Base-by-base conservation (phyloP, 1,140 invertebrate genomes). In the Thaumetopoea pityocampa region DNA sequence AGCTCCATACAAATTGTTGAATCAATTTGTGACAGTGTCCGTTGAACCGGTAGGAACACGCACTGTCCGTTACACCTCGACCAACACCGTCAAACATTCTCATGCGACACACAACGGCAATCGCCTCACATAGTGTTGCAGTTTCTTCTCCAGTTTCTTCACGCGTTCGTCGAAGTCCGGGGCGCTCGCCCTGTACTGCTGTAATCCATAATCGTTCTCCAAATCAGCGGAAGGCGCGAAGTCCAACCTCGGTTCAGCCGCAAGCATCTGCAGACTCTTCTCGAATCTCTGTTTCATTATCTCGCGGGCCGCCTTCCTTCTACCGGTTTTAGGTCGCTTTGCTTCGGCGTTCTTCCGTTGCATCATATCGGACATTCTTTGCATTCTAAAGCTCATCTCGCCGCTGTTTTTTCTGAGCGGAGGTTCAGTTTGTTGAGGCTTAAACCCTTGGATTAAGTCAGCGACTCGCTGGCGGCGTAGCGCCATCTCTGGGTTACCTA, bases 161-260 rank as follows among this genome's bases (percentile, higher is more conserved):
- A 79, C 74, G 3, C 78, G 64, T 10, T 80, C 78, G 42, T 64
- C 67, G 52, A 69, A 86, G 33, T 54, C 67, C 34, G 70, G 72
- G 63, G 52, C 86, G 86, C 54, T 85, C 67, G 48, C 88, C 70
- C 48, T 85, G 84, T 79, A 90, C 69, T 52, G 88, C 86, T 48
- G 88, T 85, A 53, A 85, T 1, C 67, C 73, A 19, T 69, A 70
- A 44, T 82, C 78, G 36, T 80, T 57, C 45, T 70, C 71, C 23
- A 80, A 35, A 12, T 79, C 78, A 0, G 69, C 63, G 0, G 70
- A 64, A 1, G 64, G 57, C 3, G 56, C 51, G 16, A 68, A 56
- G 15, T 66, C 70, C 5, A 63, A 10, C 1, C 67, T 37, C 0
- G 74, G 72, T 41, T 77, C 78, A 1, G 65, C 47, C 2, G 67